These are phyloP conservation scores for Melierax canorus DNA, from an alignment of 2,113 vertebrate genomes.

Conservation along the genomic window DNA sequence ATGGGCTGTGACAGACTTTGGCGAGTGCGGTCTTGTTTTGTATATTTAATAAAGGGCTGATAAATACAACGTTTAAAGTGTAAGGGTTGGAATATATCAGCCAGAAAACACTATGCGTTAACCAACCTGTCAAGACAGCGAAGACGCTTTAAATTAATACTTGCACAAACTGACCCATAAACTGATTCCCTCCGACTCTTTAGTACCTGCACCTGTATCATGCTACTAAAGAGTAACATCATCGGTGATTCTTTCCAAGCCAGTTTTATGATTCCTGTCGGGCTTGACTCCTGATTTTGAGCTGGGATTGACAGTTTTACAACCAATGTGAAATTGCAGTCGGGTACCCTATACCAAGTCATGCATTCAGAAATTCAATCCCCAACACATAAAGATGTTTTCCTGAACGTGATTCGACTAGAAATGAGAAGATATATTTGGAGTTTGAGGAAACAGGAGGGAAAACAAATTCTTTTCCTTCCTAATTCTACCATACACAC, in stretches of 20 bases:
- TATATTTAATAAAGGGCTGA: conserved; percentile 49
- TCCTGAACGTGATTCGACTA: neutral
- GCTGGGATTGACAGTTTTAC: neutral
- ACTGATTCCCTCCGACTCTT: neutral
- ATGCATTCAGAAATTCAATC: neutral
- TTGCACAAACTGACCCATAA: neutral
- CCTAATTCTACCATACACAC: neutral
- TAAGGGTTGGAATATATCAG: neutral
- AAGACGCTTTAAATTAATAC: neutral
- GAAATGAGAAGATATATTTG: neutral
- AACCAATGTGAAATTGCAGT: neutral
- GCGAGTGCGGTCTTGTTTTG: conserved; percentile 21
- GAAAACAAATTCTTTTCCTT: neutral
- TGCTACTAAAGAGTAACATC: neutral
- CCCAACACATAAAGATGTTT: neutral
- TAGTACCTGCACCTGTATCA: neutral
- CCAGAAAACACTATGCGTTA: neutral
- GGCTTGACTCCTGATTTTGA: neutral
- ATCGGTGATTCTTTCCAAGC: neutral
- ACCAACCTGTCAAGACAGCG: neutral
- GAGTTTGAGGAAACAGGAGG: neutral
- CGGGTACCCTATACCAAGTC: neutral
- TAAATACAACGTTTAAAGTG: conserved; percentile 29
- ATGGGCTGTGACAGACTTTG: conserved; percentile 44
- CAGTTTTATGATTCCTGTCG: neutral